Percentiles rank a stretch among this genome's conserved stretches.
These are phyloP conservation scores for Nesoenas mayeri DNA, from an alignment of 2,113 vertebrate genomes.

Conservation along the genomic window DNA sequence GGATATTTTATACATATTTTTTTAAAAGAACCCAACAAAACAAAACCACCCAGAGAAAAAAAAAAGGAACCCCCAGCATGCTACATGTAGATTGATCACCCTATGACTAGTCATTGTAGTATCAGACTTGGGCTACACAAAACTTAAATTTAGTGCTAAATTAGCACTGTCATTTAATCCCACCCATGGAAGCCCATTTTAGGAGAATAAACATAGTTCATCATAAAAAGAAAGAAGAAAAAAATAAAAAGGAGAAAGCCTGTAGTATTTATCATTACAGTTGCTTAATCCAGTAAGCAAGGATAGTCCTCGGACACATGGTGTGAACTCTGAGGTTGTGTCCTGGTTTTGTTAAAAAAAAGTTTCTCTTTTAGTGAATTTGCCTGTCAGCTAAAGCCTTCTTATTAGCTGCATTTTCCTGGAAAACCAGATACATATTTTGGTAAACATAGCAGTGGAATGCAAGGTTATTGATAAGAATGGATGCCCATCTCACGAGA, in stretches of 20 bases:
- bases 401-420: too few species aligned
- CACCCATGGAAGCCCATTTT: background rate
- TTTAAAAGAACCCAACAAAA: background rate
- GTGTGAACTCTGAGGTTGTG: too few species aligned
- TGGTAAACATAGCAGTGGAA: too few species aligned
- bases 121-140: fast-evolving
- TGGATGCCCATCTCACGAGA: too few species aligned
- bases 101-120: background rate
- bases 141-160: background rate
- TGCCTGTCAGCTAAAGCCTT: too few species aligned
- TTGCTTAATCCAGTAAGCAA: background rate
- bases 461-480: too few species aligned
- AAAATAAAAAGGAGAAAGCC: background rate
- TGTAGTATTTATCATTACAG: background rate
- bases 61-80: background rate
- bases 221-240: background rate
- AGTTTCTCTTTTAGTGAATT: too few species aligned
- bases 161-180: background rate
- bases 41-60: fast-evolving
- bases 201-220: background rate
- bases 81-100: background rate
- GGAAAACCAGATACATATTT: too few species aligned
- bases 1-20: background rate
- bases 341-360: too few species aligned
- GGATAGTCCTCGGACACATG: too few species aligned